Base-by-base conservation (phyloP, 2,797 vertebrate species). In the Sphenopsis melanotis region DNA sequence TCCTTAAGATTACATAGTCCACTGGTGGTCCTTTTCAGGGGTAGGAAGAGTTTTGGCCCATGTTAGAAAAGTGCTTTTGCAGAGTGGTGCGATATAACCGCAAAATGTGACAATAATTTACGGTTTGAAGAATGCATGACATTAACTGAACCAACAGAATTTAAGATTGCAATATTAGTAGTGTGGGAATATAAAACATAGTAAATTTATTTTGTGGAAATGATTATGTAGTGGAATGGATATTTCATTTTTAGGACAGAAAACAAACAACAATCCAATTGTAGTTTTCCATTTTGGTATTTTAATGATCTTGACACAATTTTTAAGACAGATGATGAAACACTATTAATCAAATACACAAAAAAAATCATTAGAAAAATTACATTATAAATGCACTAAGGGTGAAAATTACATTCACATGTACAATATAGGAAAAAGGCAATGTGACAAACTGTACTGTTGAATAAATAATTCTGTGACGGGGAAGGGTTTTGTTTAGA, bases 361-460 rank as follows among this genome's bases (percentile, higher is more conserved):
- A 61, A n/a, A 83, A 85, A 86, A 91, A 70, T 90, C 10, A 83
- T 93, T 86, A 90, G 66, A 75, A 94, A 91, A 94, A 95, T 49
- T 88, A 57, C 91, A 93, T 90, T 92, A 77, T 60, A 83, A 93
- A 93, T 89, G 80, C 74, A 84, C 63, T 71, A 46, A 89, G 44
- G 52, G 22, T 84, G 74, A 83, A 95, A 91, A 93, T 88, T 88
- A 37, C 63, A 80, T 83, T 91, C 76, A 70, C 47, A 79, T 39
- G 64, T 39, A 77, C 12, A 82, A 37, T 91, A 88, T 60, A 80
- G 36, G 44, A 66, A 74, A 80, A 95, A 96, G 61, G 2, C 8
- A 85, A 24, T 46, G n/a, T 91, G 80, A 89, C 63, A 66, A 91
- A 88, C 15, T 69, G 89, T 92, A 79, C 91, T 93, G 56, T 68